Evolutionary conservation across 2,888 invertebrate species (phyloP), one percentile per base, ranked within the genome.

Genomic region (Mythimna lalbum): DNA sequence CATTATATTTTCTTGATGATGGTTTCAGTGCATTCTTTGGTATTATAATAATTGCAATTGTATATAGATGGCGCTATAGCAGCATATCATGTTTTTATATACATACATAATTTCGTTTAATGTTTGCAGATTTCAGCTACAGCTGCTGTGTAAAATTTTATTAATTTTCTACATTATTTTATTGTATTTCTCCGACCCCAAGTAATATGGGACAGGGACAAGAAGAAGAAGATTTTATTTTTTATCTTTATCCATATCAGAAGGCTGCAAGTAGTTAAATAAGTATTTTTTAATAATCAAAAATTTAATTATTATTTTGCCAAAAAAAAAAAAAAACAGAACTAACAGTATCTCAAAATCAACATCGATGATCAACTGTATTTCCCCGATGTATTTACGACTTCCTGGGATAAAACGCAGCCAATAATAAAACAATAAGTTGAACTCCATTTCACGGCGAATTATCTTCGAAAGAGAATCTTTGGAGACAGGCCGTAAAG

Each of bases 371-470:
- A 62, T 70, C 53, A n/a, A 64, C 49, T 76, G 57, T 76, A 64
- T 59, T 70, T 81, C 81, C 77, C 62, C 43, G 27, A 62, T 47
- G 27, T 52, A 27, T 71, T 82, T 70, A 88, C 79, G 81, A 84
- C 79, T 82, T 86, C 82, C 78, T 66, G 82, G 76, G 78, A 85
- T 87, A 83, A 84, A 84, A 75, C 67, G 57, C 73, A 75, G 76
- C 62, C 69, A 70, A 73, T 74, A 83, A 73, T 79, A 81, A 84
- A 80, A 73, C 69, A 80, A 84, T 71, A 69, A 78, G 78, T 73
- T 80, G 76, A 84, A 72, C 80, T 83, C 88, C 85, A 89, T 90
- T 90, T 90, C 89, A 90, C 76, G 89, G 82, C 64, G 70, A 77
- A 87, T 90, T 89, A 89, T 83, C 81, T 74, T 78, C 66, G 74